These are phyloP conservation scores for Calliopsis andreniformis DNA, from an alignment of 1,140 invertebrate genomes.

Conservation along the genomic window DNA sequence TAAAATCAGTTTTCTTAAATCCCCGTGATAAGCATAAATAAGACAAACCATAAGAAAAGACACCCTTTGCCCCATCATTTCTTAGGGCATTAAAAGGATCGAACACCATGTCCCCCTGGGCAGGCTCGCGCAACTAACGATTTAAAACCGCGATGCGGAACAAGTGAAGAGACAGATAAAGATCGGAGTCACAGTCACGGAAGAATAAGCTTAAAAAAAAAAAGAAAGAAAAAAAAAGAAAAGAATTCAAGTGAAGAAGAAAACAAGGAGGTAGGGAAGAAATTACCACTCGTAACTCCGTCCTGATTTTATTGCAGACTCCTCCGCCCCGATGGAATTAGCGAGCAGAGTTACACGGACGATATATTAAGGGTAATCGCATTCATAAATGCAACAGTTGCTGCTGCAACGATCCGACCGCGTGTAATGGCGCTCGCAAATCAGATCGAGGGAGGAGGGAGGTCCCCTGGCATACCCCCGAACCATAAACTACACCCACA, in stretches of 20 bases:
- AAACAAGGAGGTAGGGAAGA: neutral
- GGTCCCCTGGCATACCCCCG: constrained; percentile 22
- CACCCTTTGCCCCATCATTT: no score
- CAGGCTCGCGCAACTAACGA: neutral
- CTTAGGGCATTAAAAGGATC: no score
- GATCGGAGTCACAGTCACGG: neutral
- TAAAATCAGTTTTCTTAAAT: no score
- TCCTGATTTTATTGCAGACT: constrained; percentile 65
- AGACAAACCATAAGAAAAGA: no score
- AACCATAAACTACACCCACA: constrained; percentile 75
- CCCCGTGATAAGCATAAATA: no score
- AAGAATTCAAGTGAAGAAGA: neutral
- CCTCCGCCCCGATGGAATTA: constrained; percentile 64
- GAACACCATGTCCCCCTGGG: no score
- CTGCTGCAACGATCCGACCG: constrained; percentile 64
- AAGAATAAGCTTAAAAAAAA: neutral
- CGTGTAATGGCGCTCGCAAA: constrained; percentile 74
- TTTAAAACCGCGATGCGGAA: neutral
- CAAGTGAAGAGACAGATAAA: constrained; percentile 11
- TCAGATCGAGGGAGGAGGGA: constrained; percentile 63
- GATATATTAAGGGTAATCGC: constrained; percentile 78
- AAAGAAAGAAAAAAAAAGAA: neutral
- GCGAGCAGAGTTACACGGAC: constrained; percentile 63
- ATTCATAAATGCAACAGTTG: constrained; percentile 79
- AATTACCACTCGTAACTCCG: constrained; percentile 57